These are phyloP conservation scores for Ascidia mentula DNA, from an alignment of 23 tunicate species.

Conservation along the genomic window DNA sequence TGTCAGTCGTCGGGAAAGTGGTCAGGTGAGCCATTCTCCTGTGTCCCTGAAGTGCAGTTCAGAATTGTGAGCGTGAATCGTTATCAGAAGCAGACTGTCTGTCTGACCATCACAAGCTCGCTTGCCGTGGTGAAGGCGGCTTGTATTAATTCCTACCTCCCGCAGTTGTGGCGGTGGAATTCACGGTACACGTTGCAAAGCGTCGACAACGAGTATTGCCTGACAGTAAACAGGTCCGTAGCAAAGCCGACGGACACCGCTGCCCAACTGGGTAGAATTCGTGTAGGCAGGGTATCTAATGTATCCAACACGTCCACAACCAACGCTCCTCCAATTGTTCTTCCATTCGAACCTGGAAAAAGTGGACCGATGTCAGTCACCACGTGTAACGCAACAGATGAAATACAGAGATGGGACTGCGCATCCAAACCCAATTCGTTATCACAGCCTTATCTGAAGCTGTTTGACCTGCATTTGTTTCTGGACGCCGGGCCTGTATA, in stretches of 20 bases:
- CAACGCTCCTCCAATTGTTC: not conserved
- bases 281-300: not conserved
- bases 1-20: conserved; percentile 25
- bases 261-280: not conserved
- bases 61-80: conserved; percentile 16
- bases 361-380: conserved; percentile 12
- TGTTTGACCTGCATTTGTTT: not conserved
- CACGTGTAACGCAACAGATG: conserved; percentile 14
- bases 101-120: conserved; percentile 9
- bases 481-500: conserved; percentile 39
- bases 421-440: not conserved
- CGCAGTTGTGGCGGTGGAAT: conserved; percentile 39
- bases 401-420: conserved; percentile 33
- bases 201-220: conserved; percentile 21
- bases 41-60: conserved; percentile 35
- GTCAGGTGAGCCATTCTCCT: conserved; percentile 26
- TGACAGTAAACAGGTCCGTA: not conserved
- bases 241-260: not conserved
- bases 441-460: conserved; percentile 1
- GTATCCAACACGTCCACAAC: not conserved
- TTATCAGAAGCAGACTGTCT: conserved; percentile 10
- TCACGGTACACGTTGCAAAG: conserved; percentile 33
- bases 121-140: conserved; percentile 10
- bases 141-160: conserved; percentile 1
- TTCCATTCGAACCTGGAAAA: not conserved